phyloP scores from a whole-genome alignment of 2,797 vertebrate species.

The Enteromius argenteus region DNA sequence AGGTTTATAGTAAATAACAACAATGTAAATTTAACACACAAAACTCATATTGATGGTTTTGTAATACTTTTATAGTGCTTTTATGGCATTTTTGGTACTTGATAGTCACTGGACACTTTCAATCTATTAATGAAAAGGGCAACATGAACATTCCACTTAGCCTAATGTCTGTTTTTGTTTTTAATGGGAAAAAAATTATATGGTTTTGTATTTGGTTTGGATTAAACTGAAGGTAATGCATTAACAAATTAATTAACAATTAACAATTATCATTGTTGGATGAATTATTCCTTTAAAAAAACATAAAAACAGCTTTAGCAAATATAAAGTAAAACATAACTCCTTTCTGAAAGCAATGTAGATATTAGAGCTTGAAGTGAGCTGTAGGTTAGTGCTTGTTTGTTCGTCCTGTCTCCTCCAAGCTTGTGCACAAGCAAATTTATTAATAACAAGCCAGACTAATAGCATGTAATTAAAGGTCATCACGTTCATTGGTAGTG shows the following conservation, averaged over 20 bases:
- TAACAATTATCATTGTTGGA: background rate
- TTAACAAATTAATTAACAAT: background rate
- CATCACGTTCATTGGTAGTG: conserved; percentile 41
- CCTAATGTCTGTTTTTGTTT: background rate
- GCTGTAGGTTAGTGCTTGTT: conserved; percentile 4
- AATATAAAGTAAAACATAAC: background rate
- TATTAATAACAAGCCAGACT: conserved; percentile 42
- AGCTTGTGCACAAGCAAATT: conserved; percentile 1
- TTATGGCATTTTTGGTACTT: background rate
- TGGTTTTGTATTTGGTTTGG: background rate
- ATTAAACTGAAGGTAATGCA: background rate
- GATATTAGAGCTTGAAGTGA: background rate
- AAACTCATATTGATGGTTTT: background rate
- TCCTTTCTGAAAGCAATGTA: background rate
- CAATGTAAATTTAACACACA: background rate
- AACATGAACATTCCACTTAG: background rate
- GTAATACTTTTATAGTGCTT: background rate
- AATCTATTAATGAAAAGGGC: background rate
- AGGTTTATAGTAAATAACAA: background rate
- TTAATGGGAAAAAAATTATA: background rate
- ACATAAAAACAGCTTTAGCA: background rate
- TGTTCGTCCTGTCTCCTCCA: background rate
- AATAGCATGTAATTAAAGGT: conserved; percentile 43
- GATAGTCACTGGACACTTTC: background rate
- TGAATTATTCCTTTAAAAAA: background rate